Percentiles rank a stretch among this genome's conserved stretches.
Evolutionary conservation across 1,140 invertebrate species (phyloP).

Genomic region (Bicyclus anynana): DNA sequence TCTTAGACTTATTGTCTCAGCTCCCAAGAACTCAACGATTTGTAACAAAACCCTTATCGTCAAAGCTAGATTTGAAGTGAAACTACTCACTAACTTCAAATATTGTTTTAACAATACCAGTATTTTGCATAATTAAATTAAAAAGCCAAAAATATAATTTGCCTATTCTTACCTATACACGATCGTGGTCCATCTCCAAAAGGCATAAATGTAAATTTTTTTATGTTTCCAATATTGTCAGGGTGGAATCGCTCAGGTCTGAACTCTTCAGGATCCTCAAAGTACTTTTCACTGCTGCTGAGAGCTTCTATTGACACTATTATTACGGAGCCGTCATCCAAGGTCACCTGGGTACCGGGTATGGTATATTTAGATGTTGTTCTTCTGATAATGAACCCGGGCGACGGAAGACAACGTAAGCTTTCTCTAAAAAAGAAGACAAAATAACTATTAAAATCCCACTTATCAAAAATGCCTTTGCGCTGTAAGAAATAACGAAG

Average conservation of each 20-base stretch:
- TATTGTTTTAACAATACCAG: too few relatives aligned
- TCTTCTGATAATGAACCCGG: conserved; percentile 9
- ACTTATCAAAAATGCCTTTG: too few relatives aligned
- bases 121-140: too few relatives aligned
- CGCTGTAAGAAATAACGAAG: too few relatives aligned
- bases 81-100: too few relatives aligned
- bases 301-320: conserved; percentile 9
- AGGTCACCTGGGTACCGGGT: conserved; percentile 10
- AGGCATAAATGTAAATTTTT: conserved; percentile 17
- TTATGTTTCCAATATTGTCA: conserved; percentile 18
- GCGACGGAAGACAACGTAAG: conserved; percentile 7
- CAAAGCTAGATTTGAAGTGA: too few relatives aligned
- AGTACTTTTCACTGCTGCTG: conserved; percentile 5
- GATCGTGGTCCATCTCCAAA: conserved; percentile 21
- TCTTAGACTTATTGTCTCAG: too few relatives aligned
- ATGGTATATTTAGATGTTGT: conserved; percentile 11
- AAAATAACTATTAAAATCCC: too few relatives aligned
- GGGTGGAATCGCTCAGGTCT: conserved; percentile 22
- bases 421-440: conserved; percentile 16
- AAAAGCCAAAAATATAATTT: too few relatives aligned
- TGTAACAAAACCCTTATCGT: too few relatives aligned
- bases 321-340: conserved; percentile 5
- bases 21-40: too few relatives aligned
- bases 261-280: conserved; percentile 20
- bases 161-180: conserved; percentile 16